phyloP scores from a whole-genome alignment of 2,888 invertebrate species.

The Cephus sareptanus region DNA sequence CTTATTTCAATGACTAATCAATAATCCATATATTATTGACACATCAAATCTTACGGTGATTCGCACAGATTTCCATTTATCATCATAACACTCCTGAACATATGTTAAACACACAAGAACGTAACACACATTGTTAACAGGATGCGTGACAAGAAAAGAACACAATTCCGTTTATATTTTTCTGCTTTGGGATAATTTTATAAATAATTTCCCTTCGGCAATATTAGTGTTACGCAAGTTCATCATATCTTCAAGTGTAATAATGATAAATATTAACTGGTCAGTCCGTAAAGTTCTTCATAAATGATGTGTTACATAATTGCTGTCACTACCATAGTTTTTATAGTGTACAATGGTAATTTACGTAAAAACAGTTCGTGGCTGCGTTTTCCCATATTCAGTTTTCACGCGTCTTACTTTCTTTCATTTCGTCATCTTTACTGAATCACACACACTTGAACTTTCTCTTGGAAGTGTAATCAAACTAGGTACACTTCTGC shows the following conservation, averaged over 20 bases:
- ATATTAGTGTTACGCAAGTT: not conserved
- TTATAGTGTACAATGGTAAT: not conserved
- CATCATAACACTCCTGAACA: not conserved
- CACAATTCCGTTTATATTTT: not conserved
- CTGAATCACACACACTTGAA: not conserved
- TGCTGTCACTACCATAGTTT: not conserved
- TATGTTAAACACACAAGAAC: not conserved
- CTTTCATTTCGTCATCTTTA: not conserved
- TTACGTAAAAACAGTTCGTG: not conserved
- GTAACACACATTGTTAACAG: not conserved
- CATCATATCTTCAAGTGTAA: not conserved
- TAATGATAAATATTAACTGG: not conserved
- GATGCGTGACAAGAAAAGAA: not conserved
- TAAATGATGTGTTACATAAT: not conserved
- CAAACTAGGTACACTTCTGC: not conserved
- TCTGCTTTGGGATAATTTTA: not conserved
- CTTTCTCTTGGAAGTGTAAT: not conserved
- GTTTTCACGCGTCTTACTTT: not conserved
- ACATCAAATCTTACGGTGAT: not conserved
- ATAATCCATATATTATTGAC: not conserved
- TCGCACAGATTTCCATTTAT: not conserved
- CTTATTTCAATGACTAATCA: not conserved
- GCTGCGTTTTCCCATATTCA: not conserved
- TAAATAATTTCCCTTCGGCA: not conserved
- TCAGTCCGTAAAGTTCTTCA: not conserved